Base-by-base conservation (phyloP, 2,797 vertebrate genomes). In the Ctenochaetus hawaiiensis region DNA sequence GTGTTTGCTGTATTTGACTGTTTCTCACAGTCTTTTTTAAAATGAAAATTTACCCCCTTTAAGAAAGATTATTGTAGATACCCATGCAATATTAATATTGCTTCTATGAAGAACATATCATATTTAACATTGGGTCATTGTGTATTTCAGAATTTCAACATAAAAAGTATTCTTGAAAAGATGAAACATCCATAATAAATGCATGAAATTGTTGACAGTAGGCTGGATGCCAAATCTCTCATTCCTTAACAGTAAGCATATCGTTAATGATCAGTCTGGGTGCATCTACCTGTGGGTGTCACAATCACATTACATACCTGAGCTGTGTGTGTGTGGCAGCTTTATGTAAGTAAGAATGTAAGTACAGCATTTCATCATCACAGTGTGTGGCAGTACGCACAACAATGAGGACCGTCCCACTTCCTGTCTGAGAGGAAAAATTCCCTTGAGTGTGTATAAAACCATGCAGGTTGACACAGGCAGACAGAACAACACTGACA, bases 281-380 rank as follows among this genome's bases (percentile, higher is more conserved):
- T n/a, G 8, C 56, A 39, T n/a, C 6, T 41, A 60, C n/a, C 8
- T 44, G 34, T 18, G 9, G 51, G 53, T 73, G 48, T 67, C 68
- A 13, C 45, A 83, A 74, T 67, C 39, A 6, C 2, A 52, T 1
- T 13, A 5, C 7, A 0, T 16, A 41, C 10, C 57, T 69, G 11
- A 47, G 22, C 18, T 0, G 8, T 3, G 4, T 6, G 14, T 18
- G 9, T 4, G 47, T 44, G 43, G 26, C 26, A 30, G 26, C 26
- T 30, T 3, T 30, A 30, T 44, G 43, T 5, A 6, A 41, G 11
- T 59, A 22, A 43, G 13, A 14, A 45, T 73, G 69, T n/a, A 75
- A 87, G 52, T 83, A 79, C 90, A 84, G 9, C 3, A 75, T 93
- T 92, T 87, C 91, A 43, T 80, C 81, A 91, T 26, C 67, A 8